A percentile compares a stretch with the other conserved stretches of the same genome.
Conservation (phyloP, 2,113 vertebrate genomes). For the Oxyruncus cristatus region DNA sequence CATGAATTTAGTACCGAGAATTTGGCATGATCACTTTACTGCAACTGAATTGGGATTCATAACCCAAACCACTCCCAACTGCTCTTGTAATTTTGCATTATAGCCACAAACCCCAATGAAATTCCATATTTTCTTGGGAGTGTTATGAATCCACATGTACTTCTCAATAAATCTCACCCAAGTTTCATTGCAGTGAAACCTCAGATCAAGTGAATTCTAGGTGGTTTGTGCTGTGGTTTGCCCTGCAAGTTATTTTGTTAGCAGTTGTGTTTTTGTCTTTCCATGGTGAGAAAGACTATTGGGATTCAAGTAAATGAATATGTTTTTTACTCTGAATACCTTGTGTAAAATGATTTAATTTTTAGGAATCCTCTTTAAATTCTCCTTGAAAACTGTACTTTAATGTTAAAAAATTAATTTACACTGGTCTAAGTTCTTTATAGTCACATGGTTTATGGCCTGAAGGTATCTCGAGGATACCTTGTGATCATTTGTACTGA, state of each 20-base stretch:
- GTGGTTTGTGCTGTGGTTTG: neutral
- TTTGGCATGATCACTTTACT: neutral
- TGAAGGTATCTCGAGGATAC: neutral
- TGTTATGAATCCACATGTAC: neutral
- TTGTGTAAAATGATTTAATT: neutral
- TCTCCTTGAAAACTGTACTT: neutral
- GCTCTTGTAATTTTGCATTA: neutral
- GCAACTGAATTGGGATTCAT: neutral
- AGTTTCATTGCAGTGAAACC: neutral
- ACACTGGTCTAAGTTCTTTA: neutral
- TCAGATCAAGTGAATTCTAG: neutral
- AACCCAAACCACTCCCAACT: neutral
- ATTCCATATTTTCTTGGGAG: neutral
- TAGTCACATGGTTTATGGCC: neutral
- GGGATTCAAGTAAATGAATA: neutral
- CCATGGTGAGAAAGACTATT: neutral
- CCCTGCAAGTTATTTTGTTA: neutral
- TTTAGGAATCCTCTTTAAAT: neutral
- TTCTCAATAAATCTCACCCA: neutral
- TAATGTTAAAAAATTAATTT: neutral
- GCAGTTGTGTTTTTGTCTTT: neutral
- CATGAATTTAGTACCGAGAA: neutral
- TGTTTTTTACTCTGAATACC: neutral
- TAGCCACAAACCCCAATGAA: neutral
- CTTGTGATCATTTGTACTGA: neutral